Percentiles rank a stretch among this genome's conserved stretches.
Evolutionary conservation across 2,888 invertebrate genomes (phyloP).

Genomic region (Melangyna quadrimaculata): DNA sequence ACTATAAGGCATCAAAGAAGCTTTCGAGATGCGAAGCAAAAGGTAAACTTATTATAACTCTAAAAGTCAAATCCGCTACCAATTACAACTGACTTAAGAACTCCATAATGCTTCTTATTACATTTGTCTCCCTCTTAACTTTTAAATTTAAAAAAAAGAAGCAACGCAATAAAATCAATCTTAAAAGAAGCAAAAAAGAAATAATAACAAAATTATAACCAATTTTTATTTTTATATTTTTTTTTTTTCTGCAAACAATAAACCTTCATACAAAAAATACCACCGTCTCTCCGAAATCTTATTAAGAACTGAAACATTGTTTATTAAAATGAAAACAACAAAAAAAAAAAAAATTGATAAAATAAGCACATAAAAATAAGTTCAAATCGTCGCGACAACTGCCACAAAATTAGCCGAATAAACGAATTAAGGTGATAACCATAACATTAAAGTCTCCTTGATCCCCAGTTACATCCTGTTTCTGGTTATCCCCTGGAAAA

Average conservation of each 20-base stretch:
- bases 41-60: too few relatives aligned
- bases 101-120: background rate
- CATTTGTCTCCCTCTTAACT: too few relatives aligned
- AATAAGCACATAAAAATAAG: conserved; percentile 15
- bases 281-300: background rate
- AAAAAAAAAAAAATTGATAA: conserved; percentile 14
- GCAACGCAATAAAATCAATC: conserved; percentile 1
- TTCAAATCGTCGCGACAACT: conserved; percentile 69
- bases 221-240: conserved; percentile 21
- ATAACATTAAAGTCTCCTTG: conserved; percentile 68
- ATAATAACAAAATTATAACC: conserved; percentile 41
- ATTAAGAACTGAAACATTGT: conserved; percentile 41
- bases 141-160: too few relatives aligned
- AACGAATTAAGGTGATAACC: conserved; percentile 72
- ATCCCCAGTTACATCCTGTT: conserved; percentile 62
- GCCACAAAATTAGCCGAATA: conserved; percentile 71
- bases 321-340: conserved; percentile 52
- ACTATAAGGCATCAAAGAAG: too few relatives aligned
- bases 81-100: background rate
- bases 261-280: conserved; percentile 45
- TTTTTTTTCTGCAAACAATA: conserved; percentile 4
- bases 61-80: background rate
- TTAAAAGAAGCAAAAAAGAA: conserved; percentile 23
- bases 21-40: background rate
- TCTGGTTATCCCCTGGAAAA: conserved; percentile 44